Base-by-base conservation (phyloP, 2,113 vertebrate species). In the Paraplagusia blochii region DNA sequence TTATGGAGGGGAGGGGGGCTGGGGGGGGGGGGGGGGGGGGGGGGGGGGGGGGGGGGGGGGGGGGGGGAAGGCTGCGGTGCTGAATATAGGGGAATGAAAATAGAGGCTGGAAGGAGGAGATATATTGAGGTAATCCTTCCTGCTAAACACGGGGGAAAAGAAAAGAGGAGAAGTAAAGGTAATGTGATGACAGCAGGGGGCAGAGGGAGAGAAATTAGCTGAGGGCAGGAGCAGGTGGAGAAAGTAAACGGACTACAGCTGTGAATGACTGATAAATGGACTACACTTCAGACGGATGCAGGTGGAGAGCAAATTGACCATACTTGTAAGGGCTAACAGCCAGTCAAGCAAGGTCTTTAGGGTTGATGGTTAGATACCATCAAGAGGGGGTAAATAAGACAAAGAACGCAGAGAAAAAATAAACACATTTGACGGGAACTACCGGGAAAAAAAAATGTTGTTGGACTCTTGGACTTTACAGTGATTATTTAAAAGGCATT, bases 121-220 rank as follows among this genome's bases (percentile, higher is more conserved):
- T 62, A 61, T 47, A 74, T 12, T 9, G 51, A 19, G 44, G 71
- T 53, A 73, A 84, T 84, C 44, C 60, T 60, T 79, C 58, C 65
- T 17, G n/a, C 13, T 16, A 16, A 61, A 74, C 52, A 65, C 68
- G 53, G 51, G 57, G 53, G 58, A 71, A 75, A 81, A 81, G 53
- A 58, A 51, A n/a, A 49, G 40, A 33, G 8, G 8, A 56, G 46
- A 55, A 74, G 62, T 64, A 19, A 55, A 66, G 74, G 39, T 52
- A 44, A 59, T 63, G 47, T 34, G 44, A 69, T 38, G 62, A 81
- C 76, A 65, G 53, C 17, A 53, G 53, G 29, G 48, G 40, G 58
- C 46, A 40, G 19, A n/a, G 16, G 11, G 40, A 35, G 44, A 18
- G 10, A 58, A 53, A 67, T 35, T 13, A 50, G 34, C 13, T 43